These are phyloP conservation scores for Sericinus montela DNA, from an alignment of 2,888 invertebrate genomes.

Conservation along the genomic window DNA sequence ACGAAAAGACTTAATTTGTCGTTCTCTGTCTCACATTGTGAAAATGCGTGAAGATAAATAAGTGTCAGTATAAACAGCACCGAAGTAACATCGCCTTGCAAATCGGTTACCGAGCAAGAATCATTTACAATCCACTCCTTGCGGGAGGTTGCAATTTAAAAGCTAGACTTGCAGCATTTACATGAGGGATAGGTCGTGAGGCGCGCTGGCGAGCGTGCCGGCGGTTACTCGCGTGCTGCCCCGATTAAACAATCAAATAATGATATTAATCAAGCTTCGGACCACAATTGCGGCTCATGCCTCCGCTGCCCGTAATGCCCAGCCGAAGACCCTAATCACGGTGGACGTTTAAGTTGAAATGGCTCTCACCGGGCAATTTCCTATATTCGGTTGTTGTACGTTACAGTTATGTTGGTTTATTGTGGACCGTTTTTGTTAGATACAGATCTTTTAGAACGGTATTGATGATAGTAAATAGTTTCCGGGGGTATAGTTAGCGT, in stretches of 20 bases:
- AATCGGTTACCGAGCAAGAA: no score
- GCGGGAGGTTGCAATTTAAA: not conserved
- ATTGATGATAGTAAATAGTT: not conserved
- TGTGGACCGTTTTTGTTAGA: constrained; percentile 3
- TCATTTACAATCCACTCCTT: no score
- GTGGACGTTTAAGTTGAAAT: constrained; percentile 11
- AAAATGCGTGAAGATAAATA: no score
- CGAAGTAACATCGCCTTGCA: no score
- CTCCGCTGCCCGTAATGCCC: not conserved
- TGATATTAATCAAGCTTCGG: constrained; percentile 18
- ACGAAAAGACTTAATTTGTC: no score
- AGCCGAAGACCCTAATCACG: constrained; percentile 9
- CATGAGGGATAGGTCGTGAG: not conserved
- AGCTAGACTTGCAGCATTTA: not conserved
- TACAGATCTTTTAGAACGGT: constrained; percentile 9
- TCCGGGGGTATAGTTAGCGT: constrained; percentile 12
- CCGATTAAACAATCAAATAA: constrained; percentile 20
- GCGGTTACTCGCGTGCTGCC: constrained; percentile 5
- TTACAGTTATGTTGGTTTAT: constrained; percentile 13
- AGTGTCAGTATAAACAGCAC: no score
- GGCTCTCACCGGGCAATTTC: constrained; percentile 15
- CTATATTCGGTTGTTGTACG: constrained; percentile 16
- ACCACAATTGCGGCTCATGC: constrained; percentile 14
- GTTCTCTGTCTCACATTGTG: no score
- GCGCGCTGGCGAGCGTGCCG: not conserved